phyloP scores from a whole-genome alignment of 1,140 invertebrate species.

The Drosophila dunni region DNA sequence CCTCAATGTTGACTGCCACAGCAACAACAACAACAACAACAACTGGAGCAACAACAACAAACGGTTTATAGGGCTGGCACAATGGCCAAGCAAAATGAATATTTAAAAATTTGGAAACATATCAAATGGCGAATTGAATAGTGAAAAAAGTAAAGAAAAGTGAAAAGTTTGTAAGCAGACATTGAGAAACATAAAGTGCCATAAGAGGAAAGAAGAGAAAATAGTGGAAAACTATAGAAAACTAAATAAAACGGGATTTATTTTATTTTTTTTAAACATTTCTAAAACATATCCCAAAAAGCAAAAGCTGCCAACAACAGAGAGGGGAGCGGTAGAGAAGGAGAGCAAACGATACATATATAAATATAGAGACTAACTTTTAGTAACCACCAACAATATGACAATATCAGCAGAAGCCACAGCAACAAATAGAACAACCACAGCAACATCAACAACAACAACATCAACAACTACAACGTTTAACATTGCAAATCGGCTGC shows the following conservation, averaged over 20 bases:
- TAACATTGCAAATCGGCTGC: constrained; percentile 65
- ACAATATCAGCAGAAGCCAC: constrained; percentile 67
- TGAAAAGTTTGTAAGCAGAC: constrained; percentile 3
- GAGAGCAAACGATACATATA: constrained; percentile 36
- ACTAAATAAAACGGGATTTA: constrained; percentile 2
- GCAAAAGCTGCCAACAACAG: constrained; percentile 42
- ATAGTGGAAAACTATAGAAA: constrained; percentile 2
- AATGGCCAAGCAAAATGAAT: constrained; percentile 77
- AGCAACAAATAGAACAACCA: constrained; percentile 46
- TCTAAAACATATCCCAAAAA: constrained; percentile 55
- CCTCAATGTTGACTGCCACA: constrained; percentile 10
- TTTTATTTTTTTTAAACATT: neutral
- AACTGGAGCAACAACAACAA: constrained; percentile 18
- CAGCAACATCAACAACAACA: constrained; percentile 23
- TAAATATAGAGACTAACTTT: constrained; percentile 32
- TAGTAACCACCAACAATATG: constrained; percentile 71
- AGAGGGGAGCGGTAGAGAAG: constrained; percentile 5
- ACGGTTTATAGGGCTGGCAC: constrained; percentile 25
- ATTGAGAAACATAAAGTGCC: constrained; percentile 50
- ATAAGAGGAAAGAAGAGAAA: constrained; percentile 30
- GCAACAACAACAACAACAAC: constrained; percentile 19
- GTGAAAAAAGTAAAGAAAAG: constrained; percentile 46
- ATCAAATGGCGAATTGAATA: constrained; percentile 83
- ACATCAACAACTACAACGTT: constrained; percentile 27
- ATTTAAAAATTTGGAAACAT: constrained; percentile 84